Evolutionary conservation across 1,140 invertebrate genomes (phyloP), one percentile per base, ranked within the genome.

Genomic region (Drosophila sulfurigaster): DNA sequence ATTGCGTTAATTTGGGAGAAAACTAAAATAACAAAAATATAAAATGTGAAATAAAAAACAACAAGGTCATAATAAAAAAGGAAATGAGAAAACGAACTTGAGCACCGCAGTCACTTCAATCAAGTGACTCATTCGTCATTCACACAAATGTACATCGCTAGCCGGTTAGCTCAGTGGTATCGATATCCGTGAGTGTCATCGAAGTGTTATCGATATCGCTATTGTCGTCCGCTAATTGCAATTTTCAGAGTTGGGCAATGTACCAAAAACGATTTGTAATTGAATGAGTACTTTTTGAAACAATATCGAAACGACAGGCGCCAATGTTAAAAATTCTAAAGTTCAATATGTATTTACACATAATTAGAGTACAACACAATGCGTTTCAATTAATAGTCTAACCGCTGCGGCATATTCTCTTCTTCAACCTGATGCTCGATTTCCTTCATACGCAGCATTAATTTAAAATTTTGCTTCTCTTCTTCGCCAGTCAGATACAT

Each of bases 401-500:
- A 38, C 35, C 78, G 46, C 30, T 70, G 56, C 0, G 81, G 59
- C 66, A 74, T 68, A 11, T 78, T 64, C 58, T 91, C 6, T 13
- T 68, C 49, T 6, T 88, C 85, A 13, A 91, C 45, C 41, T 82
- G 48, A 45, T 82, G 70, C 30, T 91, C 91, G 11, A 91, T 79
- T 69, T 91, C 78, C 20, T 67, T 75, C 81, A 92, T 82, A 13
- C 89, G 82, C 5, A 83, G 52, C 73, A 83, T 62, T 13, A 94
- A 71, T n/a, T 72, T 82, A 32, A 87, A 79, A n/a, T 93, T 79
- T 49, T 91, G 86, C 49, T 86, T 82, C n/a, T 89, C 79, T 78
- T 94, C 91, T 60, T 92, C 79, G 46, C 93, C 92, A 0, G 93
- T 93, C 1, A 94, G 66, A 65, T 82, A 83, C 66, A 93, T 91